These are phyloP conservation scores for Myotis myotis DNA, from an alignment of 2,797 vertebrate species.

Conservation along the genomic window DNA sequence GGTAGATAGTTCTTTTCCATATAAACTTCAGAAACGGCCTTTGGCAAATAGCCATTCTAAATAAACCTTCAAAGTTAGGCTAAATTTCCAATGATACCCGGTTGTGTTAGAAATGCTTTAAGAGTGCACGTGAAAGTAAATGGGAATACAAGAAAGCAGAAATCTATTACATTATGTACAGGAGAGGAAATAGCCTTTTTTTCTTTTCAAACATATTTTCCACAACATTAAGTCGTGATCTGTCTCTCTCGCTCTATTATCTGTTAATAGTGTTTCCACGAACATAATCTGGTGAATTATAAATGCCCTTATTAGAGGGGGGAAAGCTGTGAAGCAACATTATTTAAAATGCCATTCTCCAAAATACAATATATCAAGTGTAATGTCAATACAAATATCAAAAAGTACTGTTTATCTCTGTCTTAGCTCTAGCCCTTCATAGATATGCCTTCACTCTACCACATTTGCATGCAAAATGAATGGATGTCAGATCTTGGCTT, in stretches of 20 bases:
- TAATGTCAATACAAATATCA: conserved; percentile 46
- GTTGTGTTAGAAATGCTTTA: conserved; percentile 54
- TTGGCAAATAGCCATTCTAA: conserved; percentile 80
- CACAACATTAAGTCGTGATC: conserved; percentile 49
- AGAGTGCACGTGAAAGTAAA: conserved; percentile 52
- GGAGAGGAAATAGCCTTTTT: conserved; percentile 43
- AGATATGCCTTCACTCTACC: neutral
- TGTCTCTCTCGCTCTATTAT: conserved; percentile 57
- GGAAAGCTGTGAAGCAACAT: conserved; percentile 55
- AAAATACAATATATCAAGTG: conserved; percentile 58
- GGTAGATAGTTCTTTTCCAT: conserved; percentile 74
- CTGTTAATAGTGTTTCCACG: conserved; percentile 59
- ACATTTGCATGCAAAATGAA: too few species aligned
- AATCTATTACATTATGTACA: conserved; percentile 63
- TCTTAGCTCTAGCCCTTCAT: neutral
- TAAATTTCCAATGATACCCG: conserved; percentile 63
- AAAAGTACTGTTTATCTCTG: conserved; percentile 8
- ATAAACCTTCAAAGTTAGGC: conserved; percentile 79
- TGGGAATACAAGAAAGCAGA: conserved; percentile 53
- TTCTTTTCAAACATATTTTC: conserved; percentile 69
- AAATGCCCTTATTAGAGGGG: neutral
- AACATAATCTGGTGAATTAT: conserved; percentile 57
- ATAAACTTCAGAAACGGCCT: conserved; percentile 73
- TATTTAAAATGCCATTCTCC: conserved; percentile 70
- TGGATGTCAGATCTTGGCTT: too few species aligned